Evolutionary conservation across 2,888 invertebrate species (phyloP), one percentile per base, ranked within the genome.

Genomic region (Orthosia incerta): DNA sequence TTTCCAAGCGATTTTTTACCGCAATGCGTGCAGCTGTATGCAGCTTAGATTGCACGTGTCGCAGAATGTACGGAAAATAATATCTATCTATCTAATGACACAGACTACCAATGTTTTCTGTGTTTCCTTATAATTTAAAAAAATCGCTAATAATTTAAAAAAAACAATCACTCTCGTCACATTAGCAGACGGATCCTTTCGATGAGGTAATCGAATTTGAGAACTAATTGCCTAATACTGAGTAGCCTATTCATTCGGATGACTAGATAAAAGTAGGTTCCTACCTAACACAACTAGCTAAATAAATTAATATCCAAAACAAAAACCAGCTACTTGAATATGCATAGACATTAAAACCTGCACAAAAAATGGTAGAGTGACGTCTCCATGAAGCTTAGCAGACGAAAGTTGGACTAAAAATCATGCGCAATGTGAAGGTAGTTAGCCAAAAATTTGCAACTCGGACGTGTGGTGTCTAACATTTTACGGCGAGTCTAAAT

Each of bases 391-490:
- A 92, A 86, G 89, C 83, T 84, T 86, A 86, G 80, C 87, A 86
- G 85, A 86, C 83, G 83, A 90, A 95, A 95, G 94, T 94, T 94
- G 84, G 90, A 90, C 88, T 92, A 93, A 94, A 95, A 95, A 95
- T 94, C 94, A 94, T 92, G 87, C 89, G 82, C 79, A 74, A 86
- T 88, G 80, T 74, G 83, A 79, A 79, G 83, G 84, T 83, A 91
- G 91, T 91, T 91, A 83, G 83, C 78, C 85, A 89, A 94, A 94
- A 93, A 93, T 93, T 94, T 91, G 68, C 87, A 91, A 93, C 92
- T 94, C 88, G 79, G 89, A 89, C 89, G 80, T 86, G 82, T 48
- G 63, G 82, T 88, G 90, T 90, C 89, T 85, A 86, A 87, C 85
- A 88, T 87, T 84, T 87, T 79, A 79, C 68, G 61, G 39, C 1